Base-by-base conservation (phyloP, 1,140 invertebrate species). In the Lordiphosa clarofinis region DNA sequence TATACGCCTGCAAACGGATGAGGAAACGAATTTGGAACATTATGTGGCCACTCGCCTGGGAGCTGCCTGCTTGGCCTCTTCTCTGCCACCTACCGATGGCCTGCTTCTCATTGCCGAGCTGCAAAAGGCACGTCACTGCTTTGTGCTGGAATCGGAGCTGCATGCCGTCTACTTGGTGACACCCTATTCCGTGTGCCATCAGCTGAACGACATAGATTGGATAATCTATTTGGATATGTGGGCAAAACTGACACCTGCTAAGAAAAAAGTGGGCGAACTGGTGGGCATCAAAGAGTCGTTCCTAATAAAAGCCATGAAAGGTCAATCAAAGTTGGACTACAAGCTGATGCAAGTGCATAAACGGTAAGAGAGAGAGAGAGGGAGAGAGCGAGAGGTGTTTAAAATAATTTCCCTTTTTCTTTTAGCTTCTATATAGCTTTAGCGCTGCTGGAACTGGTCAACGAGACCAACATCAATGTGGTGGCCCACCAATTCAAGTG, bases 121-220 rank as follows among this genome's bases (percentile, higher is more conserved):
- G n/a, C 93, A 97, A 86, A 95, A 94, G 89, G 97, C 98, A 0
- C 90, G 97, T 38, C 93, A 94, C 74, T 95, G 94, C 76, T 95
- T 99, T 88, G 96, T 97, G 0, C 90, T 99, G 6, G 97, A 99
- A 82, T 96, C 94, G 69, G 98, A 99, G 86, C 91, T 99, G 0
- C 98, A 99, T 90, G 92, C 99, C 31, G 93, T 99, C 43, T 99
- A 99, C 90, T 90, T 98, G 73, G 96, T 97, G 2, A 97, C 96
- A 4, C 96, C 96, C 1, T 94, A 96, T 53, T 95, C 94, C 86
- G 92, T 95, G 11, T 93, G 94, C 74, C 93, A 93, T 84, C 93
- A 96, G 74, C 94, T 95, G 90, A 90, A 91, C 59, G 92, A 93
- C 52, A 91, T 98, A 33, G 96, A 99, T 89, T 99, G 97, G 97